phyloP scores from a whole-genome alignment of 1,140 invertebrate genomes.

The Grapholita molesta region DNA sequence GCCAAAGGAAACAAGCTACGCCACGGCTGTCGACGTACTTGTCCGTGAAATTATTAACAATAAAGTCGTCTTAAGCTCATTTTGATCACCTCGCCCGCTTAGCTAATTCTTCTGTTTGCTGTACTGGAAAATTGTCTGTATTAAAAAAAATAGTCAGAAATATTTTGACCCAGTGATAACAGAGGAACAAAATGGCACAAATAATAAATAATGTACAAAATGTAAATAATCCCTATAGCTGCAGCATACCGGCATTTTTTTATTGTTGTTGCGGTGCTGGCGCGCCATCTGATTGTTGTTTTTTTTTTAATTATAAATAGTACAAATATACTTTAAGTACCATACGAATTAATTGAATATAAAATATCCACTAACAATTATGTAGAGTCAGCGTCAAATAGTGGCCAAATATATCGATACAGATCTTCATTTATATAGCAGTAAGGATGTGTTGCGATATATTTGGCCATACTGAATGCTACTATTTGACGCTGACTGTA shows the following conservation, averaged over 20 bases:
- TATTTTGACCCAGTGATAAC: conserved; percentile 8
- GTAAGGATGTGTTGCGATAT: too few relatives aligned
- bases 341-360: conserved; percentile 23
- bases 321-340: conserved; percentile 67
- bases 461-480: too few relatives aligned
- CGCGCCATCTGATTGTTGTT: conserved; percentile 29
- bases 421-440: too few relatives aligned
- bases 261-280: conserved; percentile 29
- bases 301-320: conserved; percentile 61
- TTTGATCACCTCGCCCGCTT: too few relatives aligned
- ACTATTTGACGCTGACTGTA: not conserved
- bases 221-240: conserved; percentile 56
- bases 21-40: too few relatives aligned
- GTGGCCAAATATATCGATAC: too few relatives aligned
- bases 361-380: conserved; percentile 17
- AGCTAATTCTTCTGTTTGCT: too few relatives aligned
- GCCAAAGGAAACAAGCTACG: too few relatives aligned
- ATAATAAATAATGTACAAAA: conserved; percentile 43
- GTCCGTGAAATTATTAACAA: too few relatives aligned
- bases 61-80: too few relatives aligned
- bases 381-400: too few relatives aligned
- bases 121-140: not conserved
- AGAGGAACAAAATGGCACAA: conserved; percentile 27
- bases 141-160: too few relatives aligned
- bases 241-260: conserved; percentile 38